These are phyloP conservation scores for Percopsis transmontana DNA, from an alignment of 2,113 vertebrate species.

Conservation along the genomic window DNA sequence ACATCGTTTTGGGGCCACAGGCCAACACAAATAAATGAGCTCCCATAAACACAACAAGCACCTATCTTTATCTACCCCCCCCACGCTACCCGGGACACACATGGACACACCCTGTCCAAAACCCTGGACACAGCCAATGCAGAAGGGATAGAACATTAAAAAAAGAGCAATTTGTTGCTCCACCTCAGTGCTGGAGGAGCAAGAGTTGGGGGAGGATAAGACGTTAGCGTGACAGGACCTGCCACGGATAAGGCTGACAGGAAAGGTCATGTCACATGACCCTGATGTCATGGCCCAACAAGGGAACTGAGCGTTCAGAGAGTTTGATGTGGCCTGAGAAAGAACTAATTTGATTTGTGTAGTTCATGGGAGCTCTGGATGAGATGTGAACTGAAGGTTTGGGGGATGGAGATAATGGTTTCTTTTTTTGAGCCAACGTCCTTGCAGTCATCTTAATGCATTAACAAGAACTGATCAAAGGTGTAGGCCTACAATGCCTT, in stretches of 20 bases:
- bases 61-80: neutral
- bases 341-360: constrained; percentile 47
- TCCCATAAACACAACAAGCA: constrained; percentile 12
- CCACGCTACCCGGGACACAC: too few relatives aligned
- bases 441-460: neutral
- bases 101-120: too few relatives aligned
- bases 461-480: neutral
- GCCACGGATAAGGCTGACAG: constrained; percentile 15
- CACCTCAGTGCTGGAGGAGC: constrained; percentile 34
- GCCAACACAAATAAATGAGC: constrained; percentile 4
- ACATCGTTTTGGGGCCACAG: constrained; percentile 21
- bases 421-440: constrained; percentile 7
- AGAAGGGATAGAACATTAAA: constrained; percentile 57
- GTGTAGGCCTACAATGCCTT: neutral
- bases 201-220: constrained; percentile 19
- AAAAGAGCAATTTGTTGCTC: constrained; percentile 57
- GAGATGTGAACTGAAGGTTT: constrained; percentile 19
- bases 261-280: constrained; percentile 31
- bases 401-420: neutral
- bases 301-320: constrained; percentile 25
- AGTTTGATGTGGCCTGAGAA: constrained; percentile 23
- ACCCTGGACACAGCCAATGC: constrained; percentile 23
- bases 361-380: constrained; percentile 18
- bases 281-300: constrained; percentile 43
- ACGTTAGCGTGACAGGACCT: neutral